phyloP scores from a whole-genome alignment of 1,140 invertebrate species.

The Nylanderia fulva region DNA sequence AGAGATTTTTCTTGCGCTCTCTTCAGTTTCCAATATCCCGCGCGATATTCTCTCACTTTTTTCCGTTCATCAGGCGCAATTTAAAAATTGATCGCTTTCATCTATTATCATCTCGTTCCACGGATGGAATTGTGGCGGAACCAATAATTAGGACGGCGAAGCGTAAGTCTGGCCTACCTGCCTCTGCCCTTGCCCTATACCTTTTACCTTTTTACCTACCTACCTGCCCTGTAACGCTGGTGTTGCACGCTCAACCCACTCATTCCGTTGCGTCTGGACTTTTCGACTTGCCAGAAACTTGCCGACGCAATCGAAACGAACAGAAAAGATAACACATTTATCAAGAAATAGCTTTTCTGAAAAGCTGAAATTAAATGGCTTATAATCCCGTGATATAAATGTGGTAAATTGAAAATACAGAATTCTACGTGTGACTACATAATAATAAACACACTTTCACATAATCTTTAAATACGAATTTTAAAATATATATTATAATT shows the following conservation, averaged over 20 bases:
- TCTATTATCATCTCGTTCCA: slow-evolving; percentile 80
- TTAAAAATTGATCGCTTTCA: slow-evolving; percentile 82
- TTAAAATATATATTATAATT: neutral
- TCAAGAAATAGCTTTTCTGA: slow-evolving; percentile 4
- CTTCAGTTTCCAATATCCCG: slow-evolving; percentile 44
- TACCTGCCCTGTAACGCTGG: slow-evolving; percentile 56
- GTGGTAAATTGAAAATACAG: neutral
- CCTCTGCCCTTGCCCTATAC: slow-evolving; percentile 61
- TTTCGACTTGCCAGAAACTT: slow-evolving; percentile 49
- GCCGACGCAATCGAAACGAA: slow-evolving; percentile 36
- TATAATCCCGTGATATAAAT: neutral
- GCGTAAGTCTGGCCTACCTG: slow-evolving; percentile 57
- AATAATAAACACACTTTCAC: neutral
- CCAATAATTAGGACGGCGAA: slow-evolving; percentile 79
- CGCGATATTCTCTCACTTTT: slow-evolving; percentile 68
- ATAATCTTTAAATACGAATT: neutral
- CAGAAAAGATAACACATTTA: slow-evolving; percentile 36
- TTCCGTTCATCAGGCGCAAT: slow-evolving; percentile 66
- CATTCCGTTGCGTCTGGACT: slow-evolving; percentile 40
- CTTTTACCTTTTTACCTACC: slow-evolving; percentile 62
- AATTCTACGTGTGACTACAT: neutral
- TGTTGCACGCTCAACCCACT: slow-evolving; percentile 65
- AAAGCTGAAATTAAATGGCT: slow-evolving; percentile 14
- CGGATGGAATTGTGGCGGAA: slow-evolving; percentile 75
- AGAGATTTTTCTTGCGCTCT: slow-evolving; percentile 30